Percentiles rank a stretch among this genome's conserved stretches.
These are phyloP conservation scores for Neoarius graeffei DNA, from an alignment of 2,113 vertebrate genomes.

Conservation along the genomic window DNA sequence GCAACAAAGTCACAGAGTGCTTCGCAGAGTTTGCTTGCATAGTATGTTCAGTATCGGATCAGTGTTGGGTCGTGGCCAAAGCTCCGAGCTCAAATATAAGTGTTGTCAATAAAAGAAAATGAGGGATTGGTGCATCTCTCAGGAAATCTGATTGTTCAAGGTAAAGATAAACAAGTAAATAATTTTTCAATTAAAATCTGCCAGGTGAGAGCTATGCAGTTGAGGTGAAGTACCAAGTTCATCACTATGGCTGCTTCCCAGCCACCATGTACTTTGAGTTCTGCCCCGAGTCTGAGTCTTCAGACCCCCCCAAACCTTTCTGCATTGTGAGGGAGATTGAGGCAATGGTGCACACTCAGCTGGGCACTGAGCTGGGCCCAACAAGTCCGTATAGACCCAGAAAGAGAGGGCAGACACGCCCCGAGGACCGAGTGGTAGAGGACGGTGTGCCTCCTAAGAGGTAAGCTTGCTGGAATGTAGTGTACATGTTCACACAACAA, in stretches of 20 bases:
- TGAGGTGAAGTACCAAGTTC: conserved; percentile 67
- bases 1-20: neutral
- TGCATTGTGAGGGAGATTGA: conserved; percentile 79
- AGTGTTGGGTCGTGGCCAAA: neutral
- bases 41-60: neutral
- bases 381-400: conserved; percentile 72
- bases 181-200: neutral
- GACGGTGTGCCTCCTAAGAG: conserved; percentile 74
- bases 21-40: neutral
- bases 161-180: neutral
- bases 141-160: neutral
- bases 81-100: neutral
- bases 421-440: conserved; percentile 63
- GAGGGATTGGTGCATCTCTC: neutral
- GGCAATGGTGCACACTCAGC: conserved; percentile 63
- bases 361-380: conserved; percentile 79
- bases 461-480: conserved; percentile 61
- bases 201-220: conserved; percentile 76
- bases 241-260: conserved; percentile 77
- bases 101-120: neutral
- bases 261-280: conserved; percentile 78
- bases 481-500: neutral
- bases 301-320: conserved; percentile 64
- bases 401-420: conserved; percentile 55
- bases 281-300: conserved; percentile 67